Evolutionary conservation across 2,888 invertebrate genomes (phyloP), one percentile per base, ranked within the genome.

Genomic region (Theristus sp.): DNA sequence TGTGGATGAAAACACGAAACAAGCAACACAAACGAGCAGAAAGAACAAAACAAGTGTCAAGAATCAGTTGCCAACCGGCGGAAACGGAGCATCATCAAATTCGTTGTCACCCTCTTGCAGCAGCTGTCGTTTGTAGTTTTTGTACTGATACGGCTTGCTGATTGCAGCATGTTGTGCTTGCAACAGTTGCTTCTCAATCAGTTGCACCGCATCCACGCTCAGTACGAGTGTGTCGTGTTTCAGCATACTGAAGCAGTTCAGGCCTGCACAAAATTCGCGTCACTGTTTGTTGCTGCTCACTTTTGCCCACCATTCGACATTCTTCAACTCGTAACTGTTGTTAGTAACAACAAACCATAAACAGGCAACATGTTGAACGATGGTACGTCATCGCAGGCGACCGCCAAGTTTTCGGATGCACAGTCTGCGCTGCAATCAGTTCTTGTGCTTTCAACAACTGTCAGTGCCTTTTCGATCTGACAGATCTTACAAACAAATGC

Each of bases 161-260:
- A 13, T 38, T 13, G 38, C 38, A 17, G 38, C 38, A 17, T 38
- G 38, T 17, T 38, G 38, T 17, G 38, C 67, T 22, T 61, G 31
- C 53, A 73, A 61, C 13, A 73, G 61, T 29, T 66, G 61, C 27
- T 85, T 82, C 77, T 94, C 89, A 65, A 96, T 82, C 70, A 81
- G 81, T 69, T 89, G 84, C 0, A 87, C 83, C 0, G 94, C 93
- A 55, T 82, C 81, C 65, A 84, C 77, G 0, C 93, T 91, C 1
- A 96, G 74, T 3, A 96, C 84, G 17, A 98, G 77, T 0, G 93
- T 94, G 64, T 89, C 86, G 75, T 96, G 88, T 77, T 98, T 98
- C 64, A 98, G 74, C 87, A 98, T 91, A 46, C 93, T 91, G 77
- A 85, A 86, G 0, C 93, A 90, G 79, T 98, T 98, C 24, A 98